These are phyloP conservation scores for Tarsius wallacei DNA, from an alignment of 2,797 vertebrate genomes.

Conservation along the genomic window DNA sequence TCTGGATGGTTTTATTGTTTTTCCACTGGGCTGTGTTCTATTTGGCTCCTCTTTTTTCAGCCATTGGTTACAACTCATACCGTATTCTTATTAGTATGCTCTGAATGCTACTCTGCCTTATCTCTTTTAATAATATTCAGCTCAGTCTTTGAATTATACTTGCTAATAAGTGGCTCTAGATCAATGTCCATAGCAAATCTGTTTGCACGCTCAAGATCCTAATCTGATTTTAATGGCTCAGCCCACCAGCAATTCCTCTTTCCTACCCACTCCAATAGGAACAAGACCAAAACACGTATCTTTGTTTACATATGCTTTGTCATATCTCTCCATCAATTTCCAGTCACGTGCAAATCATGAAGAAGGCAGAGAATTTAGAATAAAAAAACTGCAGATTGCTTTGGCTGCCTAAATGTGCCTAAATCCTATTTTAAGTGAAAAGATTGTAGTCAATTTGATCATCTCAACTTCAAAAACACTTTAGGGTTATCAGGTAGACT, in stretches of 20 bases:
- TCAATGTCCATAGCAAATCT: neutral
- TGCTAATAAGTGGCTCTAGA: neutral
- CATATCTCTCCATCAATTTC: neutral
- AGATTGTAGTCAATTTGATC: neutral
- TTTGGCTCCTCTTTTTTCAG: neutral
- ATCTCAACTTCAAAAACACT: slow-evolving; percentile 11
- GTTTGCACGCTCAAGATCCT: neutral
- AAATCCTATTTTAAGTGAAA: neutral
- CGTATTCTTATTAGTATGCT: neutral
- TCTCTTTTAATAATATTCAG: neutral
- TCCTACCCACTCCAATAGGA: neutral
- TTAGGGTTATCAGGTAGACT: neutral
- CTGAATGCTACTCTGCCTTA: neutral
- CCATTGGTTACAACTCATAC: neutral
- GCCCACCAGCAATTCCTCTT: neutral
- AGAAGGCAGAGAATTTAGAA: neutral
- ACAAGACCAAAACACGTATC: neutral
- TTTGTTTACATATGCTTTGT: neutral
- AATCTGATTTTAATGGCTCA: neutral
- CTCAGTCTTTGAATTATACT: neutral
- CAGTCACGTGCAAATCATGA: neutral
- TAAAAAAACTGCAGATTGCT: neutral
- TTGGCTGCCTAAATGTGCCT: neutral
- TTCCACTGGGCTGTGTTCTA: neutral
- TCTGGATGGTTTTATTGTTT: neutral